Base-by-base conservation (phyloP, 2,113 vertebrate genomes). In the Rafetus swinhoei region DNA sequence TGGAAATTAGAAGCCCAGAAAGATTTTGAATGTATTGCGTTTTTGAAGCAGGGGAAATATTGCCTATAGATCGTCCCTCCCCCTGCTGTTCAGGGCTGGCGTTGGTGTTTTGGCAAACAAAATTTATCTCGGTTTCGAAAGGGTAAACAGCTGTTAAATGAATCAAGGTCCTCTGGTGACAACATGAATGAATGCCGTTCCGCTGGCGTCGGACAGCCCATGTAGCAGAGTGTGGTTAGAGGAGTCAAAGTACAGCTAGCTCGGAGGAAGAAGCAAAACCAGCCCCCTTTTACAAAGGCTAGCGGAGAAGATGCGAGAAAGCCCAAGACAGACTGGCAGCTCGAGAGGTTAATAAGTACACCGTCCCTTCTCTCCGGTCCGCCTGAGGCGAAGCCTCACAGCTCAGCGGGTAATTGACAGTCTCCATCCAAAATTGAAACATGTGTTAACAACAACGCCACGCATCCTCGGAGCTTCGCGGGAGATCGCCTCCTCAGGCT, bases 381-480 rank as follows among this genome's bases (percentile, higher is more conserved):
- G 96, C 97, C 97, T 54, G 90, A 96, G 96, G 96, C 97, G 93
- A 92, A 93, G 91, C 91, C 94, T 97, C 94, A 74, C 96, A 95
- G 96, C 97, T 93, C 97, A 96, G 97, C 96, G 93, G 97, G 96
- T 97, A 97, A 97, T 97, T 97, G 97, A 97, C 97, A 97, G 96
- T 96, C 97, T 97, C 95, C 90, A 96, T 93, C 95, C 96, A 96
- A 97, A 97, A 97, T 95, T 97, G 97, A 97, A 97, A 97, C 97
- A 95, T 95, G 95, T 97, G 96, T 97, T 97, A 97, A 96, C 96
- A 97, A 97, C 95, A 95, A 96, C 89, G 97, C 94, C 96, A 91
- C 81, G 94, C 93, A 97, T 96, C 89, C 93, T 89, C 92, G 89
- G 90, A 96, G 92, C 93, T 97, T 90, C 96, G 92, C 93, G 82